Base-by-base conservation (phyloP, 1,140 invertebrate species). In the Drosophila triauraria region DNA sequence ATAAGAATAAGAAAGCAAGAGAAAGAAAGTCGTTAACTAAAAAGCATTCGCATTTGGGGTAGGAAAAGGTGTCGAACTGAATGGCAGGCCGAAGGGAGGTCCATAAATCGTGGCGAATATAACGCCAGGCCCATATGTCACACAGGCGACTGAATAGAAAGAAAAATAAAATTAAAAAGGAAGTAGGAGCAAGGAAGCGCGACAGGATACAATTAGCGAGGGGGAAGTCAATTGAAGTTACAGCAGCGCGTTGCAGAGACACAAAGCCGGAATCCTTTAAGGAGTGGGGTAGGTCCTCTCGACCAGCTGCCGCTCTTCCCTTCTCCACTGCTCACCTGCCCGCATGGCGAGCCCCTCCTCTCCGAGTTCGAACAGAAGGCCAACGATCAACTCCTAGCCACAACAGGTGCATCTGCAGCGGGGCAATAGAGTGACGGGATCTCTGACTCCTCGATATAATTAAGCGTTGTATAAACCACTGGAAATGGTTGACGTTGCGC, bases 211-310 rank as follows among this genome's bases (percentile, higher is more conserved):
- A 84, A 84, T 84, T 84, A 85, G 82, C 64, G 57, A 80, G 67
- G 82, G 82, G 78, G 78, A 85, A 85, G 82, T 85, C 82, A 85
- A 81, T 85, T 85, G 82, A 81, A 85, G 78, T 81, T 75, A 77
- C 72, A 85, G 50, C 65, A 84, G 46, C 38, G 59, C 59, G 70
- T 30, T 54, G 75, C 75, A 78, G 57, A 50, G 72, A 77, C 74
- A 71, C 46, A 32, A n/a, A 54, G n/a, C 13, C 40, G 47, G 61
- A 81, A 81, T 81, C 79, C 72, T 81, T 81, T 76, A 17, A 43
- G 46, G 42, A 50, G 35, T 62, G 53, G 62, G 75, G 47, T 50
- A 70, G 58, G 38, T 60, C 65, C 50, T 27, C 83, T 27, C 83
- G 60, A 68, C 72, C 85, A 90, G 85, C 85, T 90, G 85, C 84